These are phyloP conservation scores for Dioctria rufipes DNA, from an alignment of 2,888 invertebrate species.

Conservation along the genomic window DNA sequence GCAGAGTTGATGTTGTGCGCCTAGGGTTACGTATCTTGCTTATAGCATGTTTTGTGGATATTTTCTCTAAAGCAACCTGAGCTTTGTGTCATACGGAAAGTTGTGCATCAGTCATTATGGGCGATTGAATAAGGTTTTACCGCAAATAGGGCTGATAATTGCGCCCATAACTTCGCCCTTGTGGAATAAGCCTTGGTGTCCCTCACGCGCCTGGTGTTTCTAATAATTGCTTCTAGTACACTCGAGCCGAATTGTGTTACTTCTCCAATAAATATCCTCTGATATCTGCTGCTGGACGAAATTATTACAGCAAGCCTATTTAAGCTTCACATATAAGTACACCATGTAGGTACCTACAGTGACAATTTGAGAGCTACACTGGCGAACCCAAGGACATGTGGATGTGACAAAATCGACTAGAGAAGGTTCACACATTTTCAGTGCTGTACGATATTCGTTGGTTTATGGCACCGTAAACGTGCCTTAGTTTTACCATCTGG, in stretches of 20 bases:
- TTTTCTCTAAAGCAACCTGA: slow-evolving; percentile 28
- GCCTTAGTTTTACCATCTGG: slow-evolving; percentile 13
- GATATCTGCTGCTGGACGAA: background rate
- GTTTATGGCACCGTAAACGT: slow-evolving; percentile 25
- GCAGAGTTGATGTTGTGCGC: background rate
- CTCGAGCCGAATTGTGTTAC: background rate
- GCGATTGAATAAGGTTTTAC: slow-evolving; percentile 31
- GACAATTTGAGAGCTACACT: background rate
- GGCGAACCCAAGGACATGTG: background rate
- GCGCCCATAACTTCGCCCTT: background rate
- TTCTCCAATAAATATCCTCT: background rate
- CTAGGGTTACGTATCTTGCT: slow-evolving; percentile 2
- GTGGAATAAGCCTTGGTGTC: background rate
- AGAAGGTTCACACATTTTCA: background rate
- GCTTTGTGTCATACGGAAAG: slow-evolving; percentile 6
- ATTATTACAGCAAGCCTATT: background rate
- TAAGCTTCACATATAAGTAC: slow-evolving; percentile 14
- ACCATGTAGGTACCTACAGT: background rate
- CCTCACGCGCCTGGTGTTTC: background rate
- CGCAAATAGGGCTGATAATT: slow-evolving; percentile 6
- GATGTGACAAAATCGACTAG: background rate
- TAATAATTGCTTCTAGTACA: background rate
- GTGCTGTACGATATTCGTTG: slow-evolving; percentile 3
- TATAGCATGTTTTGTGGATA: slow-evolving; percentile 7
- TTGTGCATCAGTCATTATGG: slow-evolving; percentile 15